Evolutionary conservation across 2,888 invertebrate species (phyloP).

Genomic region (Neoscelio sp.): DNA sequence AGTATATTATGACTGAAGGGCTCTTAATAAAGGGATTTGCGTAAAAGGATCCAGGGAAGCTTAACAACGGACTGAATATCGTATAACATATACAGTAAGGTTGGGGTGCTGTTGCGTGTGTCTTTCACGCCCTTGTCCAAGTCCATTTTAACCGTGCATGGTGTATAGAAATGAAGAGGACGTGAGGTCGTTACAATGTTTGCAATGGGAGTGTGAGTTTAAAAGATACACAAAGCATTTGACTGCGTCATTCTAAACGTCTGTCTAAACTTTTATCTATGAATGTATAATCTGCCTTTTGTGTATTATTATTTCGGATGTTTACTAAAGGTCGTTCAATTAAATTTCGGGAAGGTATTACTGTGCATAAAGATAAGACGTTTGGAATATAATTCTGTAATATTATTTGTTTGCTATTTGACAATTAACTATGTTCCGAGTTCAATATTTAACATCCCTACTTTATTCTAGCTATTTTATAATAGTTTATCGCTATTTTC

Average conservation of each 20-base stretch:
- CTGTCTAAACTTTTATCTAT: conserved; percentile 41
- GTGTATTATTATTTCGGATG: conserved; percentile 23
- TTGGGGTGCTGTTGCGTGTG: conserved; percentile 60
- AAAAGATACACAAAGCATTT: conserved; percentile 53
- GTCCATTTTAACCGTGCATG: conserved; percentile 35
- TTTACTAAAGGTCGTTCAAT: conserved; percentile 49
- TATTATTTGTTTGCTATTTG: no score
- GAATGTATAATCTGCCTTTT: conserved; percentile 43
- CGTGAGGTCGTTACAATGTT: conserved; percentile 63
- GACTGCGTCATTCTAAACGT: conserved; percentile 26
- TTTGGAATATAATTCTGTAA: no score
- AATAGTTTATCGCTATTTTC: no score
- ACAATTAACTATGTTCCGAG: no score
- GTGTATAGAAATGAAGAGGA: conserved; percentile 54
- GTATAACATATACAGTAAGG: conserved; percentile 44
- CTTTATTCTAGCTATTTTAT: no score
- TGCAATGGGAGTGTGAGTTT: conserved; percentile 48
- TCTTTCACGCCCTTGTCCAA: conserved; percentile 62
- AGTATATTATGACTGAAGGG: conserved; percentile 58
- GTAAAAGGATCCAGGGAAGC: conserved; percentile 52
- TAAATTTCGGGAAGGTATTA: conserved; percentile 36
- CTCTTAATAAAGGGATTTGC: conserved; percentile 60
- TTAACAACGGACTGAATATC: conserved; percentile 60
- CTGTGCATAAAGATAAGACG: neutral
- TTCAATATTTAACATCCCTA: no score